A percentile compares a stretch with the other conserved stretches of the same genome.
These are phyloP conservation scores for Myzus persicae DNA, from an alignment of 1,140 invertebrate genomes.

Conservation along the genomic window DNA sequence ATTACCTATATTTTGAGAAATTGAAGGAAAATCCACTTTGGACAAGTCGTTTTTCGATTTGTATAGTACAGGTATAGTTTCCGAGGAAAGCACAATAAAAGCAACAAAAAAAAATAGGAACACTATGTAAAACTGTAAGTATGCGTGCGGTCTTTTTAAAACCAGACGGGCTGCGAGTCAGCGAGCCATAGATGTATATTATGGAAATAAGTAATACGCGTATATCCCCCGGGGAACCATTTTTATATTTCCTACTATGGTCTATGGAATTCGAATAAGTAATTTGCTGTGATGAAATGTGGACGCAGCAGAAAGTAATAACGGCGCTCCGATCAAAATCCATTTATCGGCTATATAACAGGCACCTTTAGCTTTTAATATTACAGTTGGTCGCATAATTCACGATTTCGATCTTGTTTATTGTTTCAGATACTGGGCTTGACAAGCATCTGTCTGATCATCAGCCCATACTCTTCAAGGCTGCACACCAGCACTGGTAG, in stretches of 20 bases:
- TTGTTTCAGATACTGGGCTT: conserved; percentile 65
- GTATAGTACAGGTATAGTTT: background rate
- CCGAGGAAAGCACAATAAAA: no score
- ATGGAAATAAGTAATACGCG: background rate
- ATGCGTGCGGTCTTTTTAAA: background rate
- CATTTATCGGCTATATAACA: background rate
- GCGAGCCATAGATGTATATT: background rate
- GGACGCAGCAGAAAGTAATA: background rate
- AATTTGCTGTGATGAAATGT: background rate
- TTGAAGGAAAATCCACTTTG: background rate
- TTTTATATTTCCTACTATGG: background rate
- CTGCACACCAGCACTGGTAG: conserved; percentile 67
- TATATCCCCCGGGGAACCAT: background rate
- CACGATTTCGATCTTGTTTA: background rate
- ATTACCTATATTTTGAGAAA: background rate
- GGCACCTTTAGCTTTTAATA: background rate
- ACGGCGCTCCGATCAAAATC: background rate
- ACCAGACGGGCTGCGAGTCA: background rate
- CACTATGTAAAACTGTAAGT: no score
- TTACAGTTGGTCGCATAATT: background rate
- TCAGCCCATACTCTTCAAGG: conserved; percentile 68
- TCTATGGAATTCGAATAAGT: background rate
- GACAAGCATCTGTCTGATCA: conserved; percentile 68
- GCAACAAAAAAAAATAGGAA: background rate
- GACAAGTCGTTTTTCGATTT: background rate